These are phyloP conservation scores for Champsocephalus gunnari DNA, from an alignment of 2,797 vertebrate species.

Conservation along the genomic window DNA sequence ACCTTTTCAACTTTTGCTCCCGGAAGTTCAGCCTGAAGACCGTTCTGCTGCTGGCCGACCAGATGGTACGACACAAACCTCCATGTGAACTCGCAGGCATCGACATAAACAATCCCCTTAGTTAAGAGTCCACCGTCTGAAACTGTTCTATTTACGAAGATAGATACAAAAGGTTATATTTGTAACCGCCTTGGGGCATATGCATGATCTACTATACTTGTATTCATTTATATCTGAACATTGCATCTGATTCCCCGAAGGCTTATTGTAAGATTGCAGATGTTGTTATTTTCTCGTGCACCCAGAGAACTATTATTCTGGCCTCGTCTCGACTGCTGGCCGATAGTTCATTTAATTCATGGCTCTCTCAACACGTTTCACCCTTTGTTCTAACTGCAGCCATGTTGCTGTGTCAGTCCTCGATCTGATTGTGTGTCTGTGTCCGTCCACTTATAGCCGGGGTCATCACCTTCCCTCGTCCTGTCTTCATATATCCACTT, in stretches of 20 bases:
- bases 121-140: neutral
- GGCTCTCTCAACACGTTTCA: slow-evolving; percentile 31
- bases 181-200: slow-evolving; percentile 10
- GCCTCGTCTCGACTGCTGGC: slow-evolving; percentile 30
- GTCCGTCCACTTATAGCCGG: slow-evolving; percentile 25
- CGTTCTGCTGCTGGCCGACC: slow-evolving; percentile 95
- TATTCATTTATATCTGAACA: slow-evolving; percentile 19
- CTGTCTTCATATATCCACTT: slow-evolving; percentile 24
- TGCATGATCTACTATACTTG: slow-evolving; percentile 29
- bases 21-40: slow-evolving; percentile 98
- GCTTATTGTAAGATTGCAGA: slow-evolving; percentile 30
- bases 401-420: slow-evolving; percentile 43
- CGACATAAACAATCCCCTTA: neutral
- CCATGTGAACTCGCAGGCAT: neutral
- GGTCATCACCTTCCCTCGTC: slow-evolving; percentile 30
- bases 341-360: slow-evolving; percentile 42
- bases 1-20: slow-evolving; percentile 98
- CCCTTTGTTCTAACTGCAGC: slow-evolving; percentile 36
- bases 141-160: neutral
- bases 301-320: slow-evolving; percentile 22
- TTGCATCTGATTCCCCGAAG: slow-evolving; percentile 23
- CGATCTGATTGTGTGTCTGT: neutral
- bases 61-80: slow-evolving; percentile 88
- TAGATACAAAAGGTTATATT: neutral
- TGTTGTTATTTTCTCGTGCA: slow-evolving; percentile 22